Base-by-base conservation (phyloP, 1,140 invertebrate genomes). In the Limonius californicus region DNA sequence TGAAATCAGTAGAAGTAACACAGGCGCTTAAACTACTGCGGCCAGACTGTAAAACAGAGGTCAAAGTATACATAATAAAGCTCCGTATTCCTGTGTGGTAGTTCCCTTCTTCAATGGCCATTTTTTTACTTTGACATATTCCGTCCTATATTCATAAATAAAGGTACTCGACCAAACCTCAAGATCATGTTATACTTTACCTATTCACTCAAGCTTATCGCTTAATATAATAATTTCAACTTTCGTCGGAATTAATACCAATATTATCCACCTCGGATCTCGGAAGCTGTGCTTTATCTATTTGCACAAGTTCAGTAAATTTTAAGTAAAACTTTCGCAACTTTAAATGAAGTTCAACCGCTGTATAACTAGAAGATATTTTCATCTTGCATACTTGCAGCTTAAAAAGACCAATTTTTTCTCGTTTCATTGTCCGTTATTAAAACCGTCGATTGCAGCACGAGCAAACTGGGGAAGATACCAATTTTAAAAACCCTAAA, bases 51-150 rank as follows among this genome's bases (percentile, higher is more conserved):
- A 61, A 61, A 61, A 39, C 59, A 27, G 32, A 18, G 59, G 59
- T 61, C 59, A 61, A 61, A 61, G 59, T 21, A 61, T 61, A 61
- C 43, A 50, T 61, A 61, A 61, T 61, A 47, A 61, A 61, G 15
- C 23, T 15, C 23, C 27, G 20, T 47, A 53, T 50, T 50, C 18
- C 21, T 30, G 21, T 27, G 56, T 27, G 56, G 30, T 59, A 53
- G 42, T 19, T 12, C 16, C 23, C 27, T 8, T 9, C 8, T 50
- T 18, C 14, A 27, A 30, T 50, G 21, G 47, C 12, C 4, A 15
- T 19, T 19, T 1, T 12, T 20, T 11, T 21, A 35, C 56, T 32
- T 16, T 39, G 56, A 57, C 12, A 55, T 2, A 55, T 39, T 9
- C 35, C 32, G 9, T 16, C 15, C 19, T 42, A 39, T 39, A n/a